Evolutionary conservation across 2,113 vertebrate genomes (phyloP).

Genomic region (Caranx melampygus): DNA sequence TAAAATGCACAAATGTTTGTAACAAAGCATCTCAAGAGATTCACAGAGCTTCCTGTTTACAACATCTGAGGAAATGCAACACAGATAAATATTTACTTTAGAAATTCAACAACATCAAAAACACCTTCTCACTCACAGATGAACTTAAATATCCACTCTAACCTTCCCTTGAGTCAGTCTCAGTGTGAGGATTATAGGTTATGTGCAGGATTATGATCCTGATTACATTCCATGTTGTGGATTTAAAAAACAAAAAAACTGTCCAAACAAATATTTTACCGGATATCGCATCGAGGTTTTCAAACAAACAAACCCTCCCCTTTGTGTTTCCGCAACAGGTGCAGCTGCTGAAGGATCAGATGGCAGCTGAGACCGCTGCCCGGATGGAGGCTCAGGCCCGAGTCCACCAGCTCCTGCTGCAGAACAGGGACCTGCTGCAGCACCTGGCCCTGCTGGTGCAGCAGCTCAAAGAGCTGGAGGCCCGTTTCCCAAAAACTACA

Average conservation of each 20-base stretch:
- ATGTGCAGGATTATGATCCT: background rate
- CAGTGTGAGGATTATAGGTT: constrained; percentile 4
- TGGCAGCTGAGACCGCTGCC: constrained; percentile 85
- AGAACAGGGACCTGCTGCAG: constrained; percentile 88
- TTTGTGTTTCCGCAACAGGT: constrained; percentile 72
- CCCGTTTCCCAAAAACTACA: constrained; percentile 36
- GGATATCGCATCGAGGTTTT: background rate
- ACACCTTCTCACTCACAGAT: background rate
- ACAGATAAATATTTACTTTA: background rate
- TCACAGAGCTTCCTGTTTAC: background rate
- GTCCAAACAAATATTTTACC: background rate
- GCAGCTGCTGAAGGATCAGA: constrained; percentile 88
- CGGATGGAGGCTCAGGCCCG: constrained; percentile 88
- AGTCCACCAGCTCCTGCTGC: constrained; percentile 88
- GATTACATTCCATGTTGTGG: background rate
- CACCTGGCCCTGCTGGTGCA: constrained; percentile 88
- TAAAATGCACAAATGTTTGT: constrained; percentile 10
- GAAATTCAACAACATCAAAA: background rate
- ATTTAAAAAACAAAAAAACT: background rate
- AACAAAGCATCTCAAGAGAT: background rate
- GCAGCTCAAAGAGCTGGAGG: constrained; percentile 88
- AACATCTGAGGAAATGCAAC: background rate
- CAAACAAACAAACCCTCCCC: background rate
- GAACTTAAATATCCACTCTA: background rate
- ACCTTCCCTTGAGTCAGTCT: constrained; percentile 31